Base-by-base conservation (phyloP, 2,888 invertebrate species). In the Nymphalis c-album region DNA sequence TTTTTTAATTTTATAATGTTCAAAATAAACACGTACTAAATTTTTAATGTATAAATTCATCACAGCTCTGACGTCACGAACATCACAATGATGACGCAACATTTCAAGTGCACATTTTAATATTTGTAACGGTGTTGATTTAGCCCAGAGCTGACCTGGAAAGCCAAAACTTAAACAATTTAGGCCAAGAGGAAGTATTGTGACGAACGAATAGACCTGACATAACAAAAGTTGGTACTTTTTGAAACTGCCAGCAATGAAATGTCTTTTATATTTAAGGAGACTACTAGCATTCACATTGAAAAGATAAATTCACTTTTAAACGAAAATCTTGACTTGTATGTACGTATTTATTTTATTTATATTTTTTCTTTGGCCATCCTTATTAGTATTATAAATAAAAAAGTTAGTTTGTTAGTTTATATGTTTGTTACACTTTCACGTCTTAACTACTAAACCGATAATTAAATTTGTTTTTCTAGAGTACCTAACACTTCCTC, bases 151-250 rank as follows among this genome's bases (percentile, higher is more conserved):
- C 35, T 71, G 71, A 71, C 71, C 71, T 55, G 69, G 51, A 67
- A 69, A 60, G 31, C 58, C 66, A 45, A 67, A 71, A 69, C 69
- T 71, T 69, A 58, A 67, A 71, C 66, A 59, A 69, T 69, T 67
- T 64, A 69, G 71, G 71, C 59, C 69, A 67, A 69, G 71, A 67
- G 68, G 71, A 69, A 71, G 69, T 66, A 71, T 70, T 70, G 71
- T 69, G 58, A 59, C 62, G 16, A 58, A 47, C 63, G 60, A 65
- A 65, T 65, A 47, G 66, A 55, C 64, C 61, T 60, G 48, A 66
- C 55, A 57, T 61, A 66, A 66, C 66, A 66, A 66, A 66, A 47
- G 55, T 61, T 55, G 47, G 47, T 48, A 40, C 26, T 57, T 57
- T 57, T 57, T 57, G 55, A 31, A 55, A 31, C 35, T 35, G 26